Conservation (phyloP, 2,888 invertebrate species). For the Neria commutata region DNA sequence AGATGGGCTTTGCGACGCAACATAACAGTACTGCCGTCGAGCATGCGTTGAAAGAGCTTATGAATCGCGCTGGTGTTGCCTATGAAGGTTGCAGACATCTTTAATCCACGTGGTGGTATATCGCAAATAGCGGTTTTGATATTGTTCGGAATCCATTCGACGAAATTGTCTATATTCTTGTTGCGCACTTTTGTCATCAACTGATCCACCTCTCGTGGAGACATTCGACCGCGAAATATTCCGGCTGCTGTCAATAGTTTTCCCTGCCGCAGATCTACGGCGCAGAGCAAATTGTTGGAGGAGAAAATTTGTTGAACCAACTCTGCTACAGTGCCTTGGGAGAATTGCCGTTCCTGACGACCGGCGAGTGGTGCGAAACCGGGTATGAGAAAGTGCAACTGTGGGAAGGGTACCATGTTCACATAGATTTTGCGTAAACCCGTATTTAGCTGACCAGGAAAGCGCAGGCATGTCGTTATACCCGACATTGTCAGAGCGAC, state of each 20-base stretch:
- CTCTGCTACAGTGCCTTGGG: conserved; percentile 68
- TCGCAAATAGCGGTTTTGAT: conserved; percentile 85
- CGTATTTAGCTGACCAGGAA: conserved; percentile 91
- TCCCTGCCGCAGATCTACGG: conserved; percentile 78
- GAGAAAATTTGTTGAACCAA: conserved; percentile 75
- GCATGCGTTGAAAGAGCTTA: conserved; percentile 77
- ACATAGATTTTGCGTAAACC: conserved; percentile 84
- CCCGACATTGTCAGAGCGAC: conserved; percentile 65
- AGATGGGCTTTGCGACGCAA: conserved; percentile 81
- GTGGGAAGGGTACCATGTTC: conserved; percentile 91
- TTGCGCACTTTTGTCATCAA: conserved; percentile 75
- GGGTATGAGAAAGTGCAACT: conserved; percentile 86
- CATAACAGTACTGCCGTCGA: conserved; percentile 82
- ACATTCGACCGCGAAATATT: conserved; percentile 65
- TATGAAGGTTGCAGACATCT: conserved; percentile 86
- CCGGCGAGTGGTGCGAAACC: conserved; percentile 72
- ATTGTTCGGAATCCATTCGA: conserved; percentile 86
- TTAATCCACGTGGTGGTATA: conserved; percentile 82
- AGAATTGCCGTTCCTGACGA: conserved; percentile 43
- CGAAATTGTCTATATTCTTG: conserved; percentile 75
- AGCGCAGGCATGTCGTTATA: conserved; percentile 78
- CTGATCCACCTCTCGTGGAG: conserved; percentile 54
- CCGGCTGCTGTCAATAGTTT: conserved; percentile 80
- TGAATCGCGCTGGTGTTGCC: conserved; percentile 83
- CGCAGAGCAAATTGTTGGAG: conserved; percentile 81